Percentiles rank a stretch among this genome's conserved stretches.
phyloP scores from a whole-genome alignment of 2,797 vertebrate genomes.

The Myripristis murdjan region DNA sequence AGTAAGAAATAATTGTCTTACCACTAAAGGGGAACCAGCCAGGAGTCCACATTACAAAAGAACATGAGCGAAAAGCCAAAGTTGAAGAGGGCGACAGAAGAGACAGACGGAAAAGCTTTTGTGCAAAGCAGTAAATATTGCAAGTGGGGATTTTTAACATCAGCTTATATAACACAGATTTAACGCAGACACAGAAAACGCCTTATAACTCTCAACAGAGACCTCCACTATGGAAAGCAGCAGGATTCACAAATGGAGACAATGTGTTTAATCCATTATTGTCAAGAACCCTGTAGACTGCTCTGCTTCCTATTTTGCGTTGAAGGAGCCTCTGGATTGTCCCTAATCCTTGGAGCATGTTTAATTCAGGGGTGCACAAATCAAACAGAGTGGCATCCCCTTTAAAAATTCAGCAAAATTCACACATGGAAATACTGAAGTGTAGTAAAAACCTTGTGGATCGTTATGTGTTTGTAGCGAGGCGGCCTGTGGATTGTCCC shows the following conservation, averaged over 20 bases:
- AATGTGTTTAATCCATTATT: neutral
- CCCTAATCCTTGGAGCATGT: slow-evolving; percentile 28
- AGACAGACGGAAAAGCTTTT: slow-evolving; percentile 49
- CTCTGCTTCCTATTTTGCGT: no score
- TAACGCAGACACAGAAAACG: slow-evolving; percentile 16
- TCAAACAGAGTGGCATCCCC: slow-evolving; percentile 34
- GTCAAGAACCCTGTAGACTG: no score
- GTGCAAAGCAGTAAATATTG: slow-evolving; percentile 38
- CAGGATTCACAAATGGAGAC: slow-evolving; percentile 21
- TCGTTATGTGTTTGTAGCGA: slow-evolving; percentile 15
- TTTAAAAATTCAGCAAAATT: slow-evolving; percentile 56
- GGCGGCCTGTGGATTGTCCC: slow-evolving; percentile 36
- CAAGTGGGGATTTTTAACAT: slow-evolving; percentile 53
- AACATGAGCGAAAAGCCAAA: slow-evolving; percentile 47
- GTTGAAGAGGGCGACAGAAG: slow-evolving; percentile 53
- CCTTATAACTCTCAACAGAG: neutral
- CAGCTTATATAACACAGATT: slow-evolving; percentile 32
- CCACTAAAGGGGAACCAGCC: slow-evolving; percentile 23
- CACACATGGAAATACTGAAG: slow-evolving; percentile 33
- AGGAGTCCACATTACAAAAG: slow-evolving; percentile 52
- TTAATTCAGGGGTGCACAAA: slow-evolving; percentile 55
- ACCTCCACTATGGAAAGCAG: neutral
- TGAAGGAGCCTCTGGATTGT: neutral
- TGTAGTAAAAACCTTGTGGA: slow-evolving; percentile 47
- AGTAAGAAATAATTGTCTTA: slow-evolving; percentile 42